Base-by-base conservation (phyloP, 2,113 vertebrate genomes). In the Oryzias curvinotus region DNA sequence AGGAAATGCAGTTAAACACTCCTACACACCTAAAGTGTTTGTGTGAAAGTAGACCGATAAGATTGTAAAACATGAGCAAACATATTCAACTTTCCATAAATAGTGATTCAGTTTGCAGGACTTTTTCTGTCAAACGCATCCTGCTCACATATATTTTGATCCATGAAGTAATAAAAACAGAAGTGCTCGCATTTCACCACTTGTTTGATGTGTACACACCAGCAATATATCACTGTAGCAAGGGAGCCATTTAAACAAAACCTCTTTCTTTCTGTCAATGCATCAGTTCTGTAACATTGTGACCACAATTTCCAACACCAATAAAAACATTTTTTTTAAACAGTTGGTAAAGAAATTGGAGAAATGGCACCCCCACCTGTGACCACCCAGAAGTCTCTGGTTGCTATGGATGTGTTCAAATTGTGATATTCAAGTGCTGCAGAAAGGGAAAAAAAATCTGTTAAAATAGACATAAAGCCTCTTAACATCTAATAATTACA, bases 391-490 rank as follows among this genome's bases (percentile, higher is more conserved):
- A 95, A 95, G 84, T 96, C 94, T 90, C 93, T 95, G 43, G 97
- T 99, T 59, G 94, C 92, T 64, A 92, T 80, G 1, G 97, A 98
- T 49, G 93, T 95, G 83, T 98, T 96, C 49, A 99, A 95, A 89
- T 95, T 99, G 84, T 96, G 95, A 80, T 98, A 99, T 81, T 98
- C 95, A 90, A 98, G 76, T 5, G 96, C 97, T 99, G 86, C 61
- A 91, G 91, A 73, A 63, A 81, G 49, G 8, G 2, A 1, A 44
- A 55, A 55, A 59, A 15, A 2, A 2, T 48, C 45, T 25, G 19
- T 67, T 42, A 55, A 62, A 42, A 12, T 1, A 44, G 14, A 53
- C 19, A 28, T 25, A 3, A 36, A n/a, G 1, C 25, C 14, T 57
- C 57, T 36, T 64, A 23, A 65, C 19, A 43, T 28, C 36, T 16